Conservation (phyloP, 2,113 vertebrate species). For the Himantopus leucocephalus region DNA sequence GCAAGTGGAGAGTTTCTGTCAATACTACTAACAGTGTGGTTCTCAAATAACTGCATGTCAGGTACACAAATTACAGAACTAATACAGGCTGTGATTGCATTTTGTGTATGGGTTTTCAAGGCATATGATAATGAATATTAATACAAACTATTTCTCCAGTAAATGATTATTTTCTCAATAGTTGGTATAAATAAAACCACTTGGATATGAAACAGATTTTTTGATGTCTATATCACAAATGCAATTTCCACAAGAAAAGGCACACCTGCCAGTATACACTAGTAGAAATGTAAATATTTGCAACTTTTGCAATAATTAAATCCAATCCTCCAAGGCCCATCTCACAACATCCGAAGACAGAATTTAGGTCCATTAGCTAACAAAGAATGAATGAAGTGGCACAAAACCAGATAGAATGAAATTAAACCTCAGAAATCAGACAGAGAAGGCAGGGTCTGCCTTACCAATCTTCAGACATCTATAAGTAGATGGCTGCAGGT, state of each 20-base stretch:
- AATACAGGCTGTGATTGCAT: constrained; percentile 2
- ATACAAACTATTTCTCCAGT: not conserved
- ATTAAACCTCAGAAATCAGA: not conserved
- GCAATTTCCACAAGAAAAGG: not conserved
- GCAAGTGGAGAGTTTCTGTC: not conserved
- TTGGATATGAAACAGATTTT: constrained; percentile 27
- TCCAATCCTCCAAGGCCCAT: not conserved
- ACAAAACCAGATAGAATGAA: not conserved
- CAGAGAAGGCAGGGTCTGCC: not conserved
- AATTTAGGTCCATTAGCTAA: not conserved
- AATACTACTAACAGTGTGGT: not conserved
- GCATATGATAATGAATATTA: constrained; percentile 50
- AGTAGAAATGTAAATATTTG: constrained; percentile 47
- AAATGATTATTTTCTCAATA: constrained; percentile 45
- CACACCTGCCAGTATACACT: constrained; percentile 6
- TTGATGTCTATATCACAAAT: constrained; percentile 9
- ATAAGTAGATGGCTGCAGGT: not conserved
- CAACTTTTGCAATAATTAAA: constrained; percentile 3
- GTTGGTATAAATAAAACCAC: constrained; percentile 19
- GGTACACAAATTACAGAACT: not conserved
- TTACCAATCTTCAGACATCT: not conserved
- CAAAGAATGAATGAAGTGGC: not conserved
- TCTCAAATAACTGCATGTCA: not conserved
- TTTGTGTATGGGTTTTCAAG: not conserved
- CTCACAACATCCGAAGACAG: not conserved